These are phyloP conservation scores for Melinaea marsaeus DNA, from an alignment of 2,888 invertebrate genomes.

Conservation along the genomic window DNA sequence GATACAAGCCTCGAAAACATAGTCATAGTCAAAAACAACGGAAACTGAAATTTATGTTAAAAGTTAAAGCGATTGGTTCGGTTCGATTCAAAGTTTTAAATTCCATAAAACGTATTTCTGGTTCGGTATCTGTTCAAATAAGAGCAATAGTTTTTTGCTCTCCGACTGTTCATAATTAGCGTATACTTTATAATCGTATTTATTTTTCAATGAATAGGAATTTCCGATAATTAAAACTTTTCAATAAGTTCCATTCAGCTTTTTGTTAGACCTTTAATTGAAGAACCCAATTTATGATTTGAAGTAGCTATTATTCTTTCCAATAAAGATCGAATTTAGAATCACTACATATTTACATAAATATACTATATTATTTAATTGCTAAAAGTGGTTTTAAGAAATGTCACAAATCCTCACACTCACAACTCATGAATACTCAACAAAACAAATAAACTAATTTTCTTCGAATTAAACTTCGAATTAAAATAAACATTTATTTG, in stretches of 20 bases:
- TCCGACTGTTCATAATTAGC: slow-evolving; percentile 1
- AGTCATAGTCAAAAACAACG: not conserved
- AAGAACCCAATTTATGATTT: no score
- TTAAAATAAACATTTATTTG: no score
- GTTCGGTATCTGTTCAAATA: not conserved
- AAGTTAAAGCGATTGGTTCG: not conserved
- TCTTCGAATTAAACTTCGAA: no score
- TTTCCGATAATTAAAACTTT: not conserved
- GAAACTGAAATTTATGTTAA: not conserved
- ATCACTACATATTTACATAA: no score
- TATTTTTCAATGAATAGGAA: not conserved
- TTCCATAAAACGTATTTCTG: not conserved
- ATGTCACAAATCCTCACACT: no score
- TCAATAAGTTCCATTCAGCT: not conserved
- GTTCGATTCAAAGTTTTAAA: slow-evolving; percentile 1
- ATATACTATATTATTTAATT: no score
- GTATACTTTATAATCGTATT: not conserved
- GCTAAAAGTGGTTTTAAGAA: no score
- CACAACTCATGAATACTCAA: no score
- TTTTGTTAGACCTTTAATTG: not conserved
- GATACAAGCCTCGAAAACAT: no score
- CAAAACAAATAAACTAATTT: no score
- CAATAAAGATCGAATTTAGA: no score
- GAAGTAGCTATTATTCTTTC: no score
- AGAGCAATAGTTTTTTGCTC: not conserved